These are phyloP conservation scores for Drosophila lowei DNA, from an alignment of 1,140 invertebrate species.

Conservation along the genomic window DNA sequence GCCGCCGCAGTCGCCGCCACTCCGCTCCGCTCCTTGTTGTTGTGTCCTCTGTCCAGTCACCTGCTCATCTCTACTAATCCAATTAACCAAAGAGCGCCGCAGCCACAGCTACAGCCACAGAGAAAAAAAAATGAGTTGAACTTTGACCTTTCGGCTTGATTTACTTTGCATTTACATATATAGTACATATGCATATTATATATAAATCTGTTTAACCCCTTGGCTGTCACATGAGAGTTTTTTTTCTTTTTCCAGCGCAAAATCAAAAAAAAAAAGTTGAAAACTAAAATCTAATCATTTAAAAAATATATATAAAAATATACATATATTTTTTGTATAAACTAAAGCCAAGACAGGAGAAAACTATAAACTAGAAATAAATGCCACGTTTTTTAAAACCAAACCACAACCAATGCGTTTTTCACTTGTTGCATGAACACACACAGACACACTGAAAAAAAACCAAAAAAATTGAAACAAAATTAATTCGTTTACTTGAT, in stretches of 20 bases:
- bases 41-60: conserved; percentile 3
- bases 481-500: conserved; percentile 47
- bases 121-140: conserved; percentile 6
- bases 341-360: conserved; percentile 24
- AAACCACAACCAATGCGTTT: conserved; percentile 68
- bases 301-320: conserved; percentile 23
- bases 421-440: conserved; percentile 64
- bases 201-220: conserved; percentile 1
- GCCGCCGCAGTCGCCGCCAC: background rate
- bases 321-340: conserved; percentile 59
- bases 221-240: conserved; percentile 24
- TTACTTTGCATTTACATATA: conserved; percentile 56
- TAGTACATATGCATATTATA: conserved; percentile 14
- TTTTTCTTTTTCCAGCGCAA: conserved; percentile 54
- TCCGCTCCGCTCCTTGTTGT: background rate
- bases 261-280: conserved; percentile 49
- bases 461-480: conserved; percentile 5
- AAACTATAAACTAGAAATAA: conserved; percentile 58
- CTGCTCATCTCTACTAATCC: conserved; percentile 56
- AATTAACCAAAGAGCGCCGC: conserved; percentile 72
- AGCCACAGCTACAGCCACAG: background rate
- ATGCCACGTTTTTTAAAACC: conserved; percentile 70
- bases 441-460: conserved; percentile 9
- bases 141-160: conserved; percentile 30
- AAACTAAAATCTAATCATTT: conserved; percentile 50